Percentiles rank a stretch among this genome's conserved stretches.
Conservation (phyloP, 2,113 vertebrate genomes). For the Cricetomys ansorgei region DNA sequence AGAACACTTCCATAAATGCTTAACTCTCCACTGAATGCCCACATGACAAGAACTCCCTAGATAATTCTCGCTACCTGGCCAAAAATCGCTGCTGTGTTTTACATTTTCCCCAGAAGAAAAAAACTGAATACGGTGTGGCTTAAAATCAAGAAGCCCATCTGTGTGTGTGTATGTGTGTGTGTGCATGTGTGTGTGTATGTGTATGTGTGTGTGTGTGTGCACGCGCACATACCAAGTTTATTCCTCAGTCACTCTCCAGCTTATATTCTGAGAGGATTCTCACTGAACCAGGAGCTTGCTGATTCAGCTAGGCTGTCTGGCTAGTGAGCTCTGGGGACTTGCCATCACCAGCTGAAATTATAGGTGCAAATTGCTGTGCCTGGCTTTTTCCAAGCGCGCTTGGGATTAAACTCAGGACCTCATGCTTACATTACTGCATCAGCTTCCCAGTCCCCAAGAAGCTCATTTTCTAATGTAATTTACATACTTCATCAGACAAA, state of each 20-base stretch:
- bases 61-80: not conserved
- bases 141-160: slow-evolving; percentile 23
- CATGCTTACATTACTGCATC: not conserved
- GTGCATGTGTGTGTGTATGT: too few relatives aligned
- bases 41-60: not conserved
- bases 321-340: not conserved
- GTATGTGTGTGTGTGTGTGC: too few relatives aligned
- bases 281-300: not conserved
- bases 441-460: not conserved
- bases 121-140: not conserved
- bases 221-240: not conserved
- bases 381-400: too few relatives aligned
- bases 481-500: slow-evolving; percentile 9
- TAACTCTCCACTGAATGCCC: not conserved
- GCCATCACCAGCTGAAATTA: too few relatives aligned
- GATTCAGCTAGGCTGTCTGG: not conserved
- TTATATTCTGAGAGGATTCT: not conserved
- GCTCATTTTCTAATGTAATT: not conserved
- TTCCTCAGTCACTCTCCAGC: not conserved
- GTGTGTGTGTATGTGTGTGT: not conserved
- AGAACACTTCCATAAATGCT: not conserved
- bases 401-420: not conserved
- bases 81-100: not conserved
- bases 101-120: not conserved
- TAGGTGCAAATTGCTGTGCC: not conserved